Evolutionary conservation across 2,888 invertebrate species (phyloP), one percentile per base, ranked within the genome.

Genomic region (Meganola albula): DNA sequence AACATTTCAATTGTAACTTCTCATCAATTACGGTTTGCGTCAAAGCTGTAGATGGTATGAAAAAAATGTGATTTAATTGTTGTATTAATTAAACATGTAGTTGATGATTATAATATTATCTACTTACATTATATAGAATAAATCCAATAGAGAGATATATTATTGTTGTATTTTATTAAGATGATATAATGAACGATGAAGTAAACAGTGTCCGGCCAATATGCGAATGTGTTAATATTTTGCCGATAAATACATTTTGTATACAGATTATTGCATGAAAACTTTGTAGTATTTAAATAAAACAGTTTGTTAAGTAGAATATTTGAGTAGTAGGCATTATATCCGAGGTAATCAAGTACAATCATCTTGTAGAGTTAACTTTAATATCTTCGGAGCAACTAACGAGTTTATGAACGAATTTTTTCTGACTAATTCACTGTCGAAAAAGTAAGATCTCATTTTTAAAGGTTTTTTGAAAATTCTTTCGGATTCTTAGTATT

Each of bases 31-130:
- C 69, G 63, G 60, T 68, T 68, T 58, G 53, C 63, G 60, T 52
- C 33, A 53, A 60, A 67, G 57, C 61, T 62, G 78, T 75, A 75
- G 74, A 63, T 63, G 60, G 59, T 73, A 74, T 67, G 69, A 48
- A 68, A n/a, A 68, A 72, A 78, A 73, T 84, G 83, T 84, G 84
- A 84, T 84, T 78, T 73, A 67, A 79, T 83, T 83, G 80, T 84
- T 84, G 77, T 83, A 82, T 76, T 53, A 72, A 54, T 63, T 69
- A 75, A 71, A 57, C 46, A 63, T 74, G 76, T 78, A 75, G 75
- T 76, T 77, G 72, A 73, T 63, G 65, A 71, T 53, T 71, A 69
- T 67, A n/a, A 67, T 36, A 52, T 44, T 53, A 73, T 64, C 71
- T 74, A 75, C 71, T 72, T 80, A 71, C 70, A 70, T 71, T 70